Evolutionary conservation across 2,113 vertebrate species (phyloP).

Genomic region (Ceratotherium simum): DNA sequence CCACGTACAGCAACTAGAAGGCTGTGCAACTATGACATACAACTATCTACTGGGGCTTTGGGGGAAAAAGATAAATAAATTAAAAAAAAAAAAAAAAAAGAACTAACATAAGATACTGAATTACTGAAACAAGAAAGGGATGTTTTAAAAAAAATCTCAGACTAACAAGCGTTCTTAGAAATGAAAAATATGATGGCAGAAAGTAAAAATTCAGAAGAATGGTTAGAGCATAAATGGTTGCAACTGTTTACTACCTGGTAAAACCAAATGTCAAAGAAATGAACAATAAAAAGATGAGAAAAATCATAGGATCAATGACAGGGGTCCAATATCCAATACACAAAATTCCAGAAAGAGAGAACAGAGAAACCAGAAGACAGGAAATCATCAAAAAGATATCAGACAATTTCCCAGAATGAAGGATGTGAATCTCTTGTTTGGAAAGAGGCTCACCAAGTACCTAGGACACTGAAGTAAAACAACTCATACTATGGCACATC

Average conservation of each 20-base stretch:
- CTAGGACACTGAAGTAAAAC: neutral
- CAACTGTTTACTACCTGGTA: neutral
- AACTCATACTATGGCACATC: neutral
- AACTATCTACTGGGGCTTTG: too few relatives aligned
- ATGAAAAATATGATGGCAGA: neutral
- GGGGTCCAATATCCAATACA: neutral
- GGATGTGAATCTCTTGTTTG: neutral
- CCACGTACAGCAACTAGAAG: too few relatives aligned
- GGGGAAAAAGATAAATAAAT: too few relatives aligned
- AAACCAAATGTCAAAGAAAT: conserved; percentile 35
- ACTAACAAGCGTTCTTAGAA: neutral
- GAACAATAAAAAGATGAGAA: conserved; percentile 13
- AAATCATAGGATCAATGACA: neutral
- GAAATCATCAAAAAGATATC: neutral
- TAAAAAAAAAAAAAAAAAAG: too few relatives aligned
- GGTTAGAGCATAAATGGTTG: neutral
- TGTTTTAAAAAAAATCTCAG: neutral
- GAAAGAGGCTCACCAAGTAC: neutral
- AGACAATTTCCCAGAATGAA: neutral
- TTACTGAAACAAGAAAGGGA: neutral
- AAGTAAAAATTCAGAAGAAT: conserved; percentile 43
- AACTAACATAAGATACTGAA: neutral
- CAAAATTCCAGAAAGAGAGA: neutral
- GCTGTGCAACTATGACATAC: too few relatives aligned
- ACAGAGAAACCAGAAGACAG: neutral